These are phyloP conservation scores for Chlorocebus sabaeus DNA, from an alignment of 2,113 vertebrate species.

Conservation along the genomic window DNA sequence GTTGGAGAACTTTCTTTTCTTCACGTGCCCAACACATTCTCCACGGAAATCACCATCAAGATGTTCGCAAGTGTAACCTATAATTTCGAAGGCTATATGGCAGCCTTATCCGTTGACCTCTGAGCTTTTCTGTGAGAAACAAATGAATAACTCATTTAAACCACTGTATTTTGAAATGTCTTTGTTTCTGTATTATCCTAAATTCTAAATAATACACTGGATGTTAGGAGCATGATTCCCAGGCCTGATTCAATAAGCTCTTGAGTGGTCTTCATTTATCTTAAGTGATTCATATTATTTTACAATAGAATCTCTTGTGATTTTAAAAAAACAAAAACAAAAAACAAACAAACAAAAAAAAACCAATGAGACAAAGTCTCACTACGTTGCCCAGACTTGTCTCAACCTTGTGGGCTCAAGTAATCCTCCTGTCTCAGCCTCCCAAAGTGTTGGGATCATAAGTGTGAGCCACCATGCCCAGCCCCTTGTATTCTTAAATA, in stretches of 20 bases:
- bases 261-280: neutral
- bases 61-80: neutral
- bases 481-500: neutral
- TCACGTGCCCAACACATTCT: rapidly evolving
- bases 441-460: no score
- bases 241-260: neutral
- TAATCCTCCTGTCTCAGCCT: no score
- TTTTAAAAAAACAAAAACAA: no score
- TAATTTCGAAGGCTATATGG: neutral
- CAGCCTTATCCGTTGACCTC: neutral
- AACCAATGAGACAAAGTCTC: no score
- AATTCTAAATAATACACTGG: neutral
- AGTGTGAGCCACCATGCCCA: no score
- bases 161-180: neutral
- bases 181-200: neutral
- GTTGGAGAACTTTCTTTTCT: neutral
- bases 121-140: neutral
- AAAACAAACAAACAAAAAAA: no score
- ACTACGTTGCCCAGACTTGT: no score
- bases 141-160: neutral
- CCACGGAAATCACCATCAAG: neutral
- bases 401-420: no score
- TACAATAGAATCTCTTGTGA: neutral
- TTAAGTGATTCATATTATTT: neutral
- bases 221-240: neutral